These are phyloP conservation scores for Papilio glaucus DNA, from an alignment of 1,140 invertebrate species.

Conservation along the genomic window DNA sequence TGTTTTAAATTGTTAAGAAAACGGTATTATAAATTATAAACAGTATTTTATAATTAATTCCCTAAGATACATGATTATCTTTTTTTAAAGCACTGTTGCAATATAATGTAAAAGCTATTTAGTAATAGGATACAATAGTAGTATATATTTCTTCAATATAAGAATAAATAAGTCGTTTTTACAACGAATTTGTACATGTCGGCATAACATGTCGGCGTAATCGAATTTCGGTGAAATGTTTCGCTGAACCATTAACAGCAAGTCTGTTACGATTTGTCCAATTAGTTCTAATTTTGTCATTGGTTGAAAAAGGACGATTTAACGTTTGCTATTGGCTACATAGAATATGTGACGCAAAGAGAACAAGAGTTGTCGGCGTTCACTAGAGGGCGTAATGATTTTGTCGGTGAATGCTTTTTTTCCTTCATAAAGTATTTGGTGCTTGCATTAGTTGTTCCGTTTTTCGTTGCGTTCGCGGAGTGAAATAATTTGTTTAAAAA, in stretches of 20 bases:
- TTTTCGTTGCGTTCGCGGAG: slow-evolving; percentile 65
- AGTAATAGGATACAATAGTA: neutral
- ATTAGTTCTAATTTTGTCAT: slow-evolving; percentile 40
- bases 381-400: slow-evolving; percentile 51
- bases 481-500: slow-evolving; percentile 68
- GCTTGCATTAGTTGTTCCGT: slow-evolving; percentile 73
- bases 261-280: slow-evolving; percentile 58
- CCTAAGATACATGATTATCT: neutral
- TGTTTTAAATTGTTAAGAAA: neutral
- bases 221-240: slow-evolving; percentile 57
- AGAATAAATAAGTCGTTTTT: neutral
- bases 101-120: neutral
- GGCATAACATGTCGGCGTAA: slow-evolving; percentile 59
- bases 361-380: slow-evolving; percentile 65
- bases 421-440: slow-evolving; percentile 69
- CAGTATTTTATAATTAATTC: neutral
- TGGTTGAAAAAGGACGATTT: slow-evolving; percentile 43
- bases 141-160: neutral
- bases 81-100: neutral
- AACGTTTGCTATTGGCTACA: slow-evolving; percentile 52
- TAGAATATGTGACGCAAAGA: slow-evolving; percentile 41
- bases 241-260: slow-evolving; percentile 49
- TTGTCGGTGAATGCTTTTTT: slow-evolving; percentile 75
- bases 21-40: neutral
- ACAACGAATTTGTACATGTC: slow-evolving; percentile 47